These are phyloP conservation scores for Anser cygnoides DNA, from an alignment of 2,113 vertebrate species.

Conservation along the genomic window DNA sequence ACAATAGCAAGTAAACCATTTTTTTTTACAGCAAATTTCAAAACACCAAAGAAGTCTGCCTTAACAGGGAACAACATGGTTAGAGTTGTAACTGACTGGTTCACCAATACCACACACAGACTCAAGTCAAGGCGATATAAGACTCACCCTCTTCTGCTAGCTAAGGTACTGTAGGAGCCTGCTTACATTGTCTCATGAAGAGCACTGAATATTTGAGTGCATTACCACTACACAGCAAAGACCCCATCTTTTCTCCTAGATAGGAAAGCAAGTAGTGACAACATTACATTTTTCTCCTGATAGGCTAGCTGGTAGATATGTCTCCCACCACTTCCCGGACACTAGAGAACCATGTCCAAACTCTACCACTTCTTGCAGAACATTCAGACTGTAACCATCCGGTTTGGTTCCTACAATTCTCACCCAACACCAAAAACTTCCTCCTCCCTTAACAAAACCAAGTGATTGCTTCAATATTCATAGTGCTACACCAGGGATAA, in stretches of 20 bases:
- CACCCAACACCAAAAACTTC: neutral
- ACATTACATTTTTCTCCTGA: neutral
- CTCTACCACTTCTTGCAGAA: neutral
- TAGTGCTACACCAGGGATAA: neutral
- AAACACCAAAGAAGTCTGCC: neutral
- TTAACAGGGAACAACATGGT: neutral
- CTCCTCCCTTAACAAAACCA: fast-evolving
- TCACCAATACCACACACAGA: neutral
- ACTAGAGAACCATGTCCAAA: neutral
- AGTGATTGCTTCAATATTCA: neutral
- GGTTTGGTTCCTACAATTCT: neutral
- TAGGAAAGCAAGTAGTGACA: neutral
- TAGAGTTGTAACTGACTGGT: neutral
- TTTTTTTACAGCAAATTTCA: neutral
- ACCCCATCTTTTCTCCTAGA: neutral
- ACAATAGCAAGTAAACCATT: neutral
- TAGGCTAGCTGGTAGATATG: fast-evolving
- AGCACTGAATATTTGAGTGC: neutral
- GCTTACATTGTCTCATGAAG: neutral
- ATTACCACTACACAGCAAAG: neutral
- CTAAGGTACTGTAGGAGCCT: neutral
- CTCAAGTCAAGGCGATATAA: neutral
- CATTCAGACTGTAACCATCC: neutral
- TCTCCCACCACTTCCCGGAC: neutral
- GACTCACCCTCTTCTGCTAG: neutral